A percentile compares a stretch with the other conserved stretches of the same genome.
Conservation (phyloP, 2,113 vertebrate genomes). For the Corynorhinus townsendii region DNA sequence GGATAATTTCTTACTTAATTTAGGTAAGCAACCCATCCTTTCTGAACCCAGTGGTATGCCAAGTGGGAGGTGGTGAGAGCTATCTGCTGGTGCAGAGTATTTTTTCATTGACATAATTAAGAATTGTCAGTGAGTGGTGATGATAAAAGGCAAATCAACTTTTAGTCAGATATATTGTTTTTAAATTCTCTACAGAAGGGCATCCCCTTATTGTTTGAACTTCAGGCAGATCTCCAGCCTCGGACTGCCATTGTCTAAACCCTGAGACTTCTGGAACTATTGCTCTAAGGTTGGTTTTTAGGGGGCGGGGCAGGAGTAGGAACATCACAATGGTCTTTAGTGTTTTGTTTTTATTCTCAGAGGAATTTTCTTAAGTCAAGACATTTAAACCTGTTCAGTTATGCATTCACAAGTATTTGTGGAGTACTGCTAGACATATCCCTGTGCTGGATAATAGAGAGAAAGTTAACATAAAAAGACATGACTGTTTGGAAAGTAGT, state of each 20-base stretch:
- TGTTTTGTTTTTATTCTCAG: neutral
- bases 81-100: neutral
- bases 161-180: neutral
- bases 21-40: neutral
- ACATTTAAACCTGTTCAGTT: neutral
- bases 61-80: fast-evolving
- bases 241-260: neutral
- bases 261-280: neutral
- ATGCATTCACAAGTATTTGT: neutral
- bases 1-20: neutral
- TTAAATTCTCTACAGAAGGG: neutral
- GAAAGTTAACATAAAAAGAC: neutral
- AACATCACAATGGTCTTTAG: neutral
- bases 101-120: neutral
- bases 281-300: neutral
- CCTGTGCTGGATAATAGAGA: neutral
- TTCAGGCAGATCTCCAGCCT: neutral
- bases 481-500: neutral
- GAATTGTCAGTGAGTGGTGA: neutral
- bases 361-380: neutral
- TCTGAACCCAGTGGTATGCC: neutral
- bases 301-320: neutral
- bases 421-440: neutral
- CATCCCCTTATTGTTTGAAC: neutral
- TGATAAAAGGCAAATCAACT: neutral